phyloP scores from a whole-genome alignment of 2,113 vertebrate species.

The Morone saxatilis region DNA sequence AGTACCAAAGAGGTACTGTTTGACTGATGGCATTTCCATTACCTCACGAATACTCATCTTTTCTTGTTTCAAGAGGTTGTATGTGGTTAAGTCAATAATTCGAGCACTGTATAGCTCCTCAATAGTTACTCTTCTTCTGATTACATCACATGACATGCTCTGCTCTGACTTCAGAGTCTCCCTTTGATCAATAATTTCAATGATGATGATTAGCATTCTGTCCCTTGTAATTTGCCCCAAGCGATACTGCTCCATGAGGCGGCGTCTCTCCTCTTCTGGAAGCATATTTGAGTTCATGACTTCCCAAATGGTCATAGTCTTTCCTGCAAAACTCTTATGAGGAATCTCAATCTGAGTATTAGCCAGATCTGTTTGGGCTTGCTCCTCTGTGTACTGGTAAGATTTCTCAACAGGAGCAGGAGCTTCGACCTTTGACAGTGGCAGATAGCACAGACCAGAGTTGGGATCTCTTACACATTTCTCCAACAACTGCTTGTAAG shows the following conservation, averaged over 20 bases:
- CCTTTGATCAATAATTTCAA: conserved; percentile 96
- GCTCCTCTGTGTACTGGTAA: conserved; percentile 89
- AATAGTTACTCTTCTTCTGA: conserved; percentile 89
- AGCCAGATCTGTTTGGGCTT: conserved; percentile 90
- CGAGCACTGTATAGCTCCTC: conserved; percentile 86
- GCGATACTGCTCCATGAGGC: conserved; percentile 92
- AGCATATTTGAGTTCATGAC: conserved; percentile 94
- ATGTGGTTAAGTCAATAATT: conserved; percentile 89
- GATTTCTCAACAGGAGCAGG: conserved; percentile 83
- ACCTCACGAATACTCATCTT: conserved; percentile 90
- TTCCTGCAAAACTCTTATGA: conserved; percentile 84
- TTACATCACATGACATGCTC: conserved; percentile 87
- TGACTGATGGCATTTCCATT: conserved; percentile 88
- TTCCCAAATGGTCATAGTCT: conserved; percentile 93
- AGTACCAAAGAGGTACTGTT: conserved; percentile 91
- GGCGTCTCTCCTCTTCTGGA: conserved; percentile 88
- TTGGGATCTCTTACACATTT: conserved; percentile 89
- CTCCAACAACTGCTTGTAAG: conserved; percentile 89
- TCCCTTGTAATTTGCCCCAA: conserved; percentile 92
- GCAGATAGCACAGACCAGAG: conserved; percentile 88
- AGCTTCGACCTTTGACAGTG: conserved; percentile 85
- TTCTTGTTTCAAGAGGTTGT: conserved; percentile 90
- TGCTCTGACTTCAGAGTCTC: conserved; percentile 90
- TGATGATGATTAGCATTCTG: conserved; percentile 95
- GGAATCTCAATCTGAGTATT: conserved; percentile 93